Percentiles rank a stretch among this genome's conserved stretches.
phyloP scores from a whole-genome alignment of 2,888 invertebrate genomes.

The Cheilosia scutellata region DNA sequence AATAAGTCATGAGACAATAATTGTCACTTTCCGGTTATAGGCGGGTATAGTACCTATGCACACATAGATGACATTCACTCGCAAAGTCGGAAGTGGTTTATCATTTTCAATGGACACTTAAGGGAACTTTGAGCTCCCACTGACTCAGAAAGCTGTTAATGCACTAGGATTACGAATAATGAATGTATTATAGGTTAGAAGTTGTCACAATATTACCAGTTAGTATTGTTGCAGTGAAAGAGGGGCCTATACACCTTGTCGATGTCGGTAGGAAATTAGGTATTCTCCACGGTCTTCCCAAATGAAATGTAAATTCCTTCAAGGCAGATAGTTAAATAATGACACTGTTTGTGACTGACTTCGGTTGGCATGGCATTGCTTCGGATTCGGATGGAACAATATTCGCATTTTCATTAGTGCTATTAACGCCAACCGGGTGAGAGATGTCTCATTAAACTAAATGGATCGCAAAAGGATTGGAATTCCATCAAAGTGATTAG shows the following conservation, averaged over 20 bases:
- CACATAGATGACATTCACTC: slow-evolving; percentile 6
- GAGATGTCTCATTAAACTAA: too few relatives aligned
- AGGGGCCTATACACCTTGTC: neutral
- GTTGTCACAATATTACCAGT: neutral
- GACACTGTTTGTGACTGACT: too few relatives aligned
- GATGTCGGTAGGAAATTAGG: neutral
- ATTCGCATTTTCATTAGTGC: too few relatives aligned
- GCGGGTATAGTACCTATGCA: neutral
- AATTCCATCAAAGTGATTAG: too few relatives aligned
- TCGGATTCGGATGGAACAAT: too few relatives aligned
- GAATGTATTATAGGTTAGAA: slow-evolving; percentile 7
- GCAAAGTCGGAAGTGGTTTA: slow-evolving; percentile 45
- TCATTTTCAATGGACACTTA: slow-evolving; percentile 19
- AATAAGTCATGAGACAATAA: slow-evolving; percentile 65
- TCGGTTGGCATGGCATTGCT: too few relatives aligned
- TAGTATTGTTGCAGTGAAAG: slow-evolving; percentile 6
- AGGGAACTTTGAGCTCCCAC: slow-evolving; percentile 1
- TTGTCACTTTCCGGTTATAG: slow-evolving; percentile 55
- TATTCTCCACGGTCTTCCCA: neutral
- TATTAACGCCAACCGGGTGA: too few relatives aligned
- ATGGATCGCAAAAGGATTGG: too few relatives aligned
- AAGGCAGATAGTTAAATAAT: neutral
- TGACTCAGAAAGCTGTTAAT: slow-evolving; percentile 24
- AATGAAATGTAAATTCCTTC: slow-evolving; percentile 21
- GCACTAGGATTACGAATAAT: slow-evolving; percentile 17